A percentile compares a stretch with the other conserved stretches of the same genome.
These are phyloP conservation scores for Villa cingulata DNA, from an alignment of 2,888 invertebrate genomes.

Conservation along the genomic window DNA sequence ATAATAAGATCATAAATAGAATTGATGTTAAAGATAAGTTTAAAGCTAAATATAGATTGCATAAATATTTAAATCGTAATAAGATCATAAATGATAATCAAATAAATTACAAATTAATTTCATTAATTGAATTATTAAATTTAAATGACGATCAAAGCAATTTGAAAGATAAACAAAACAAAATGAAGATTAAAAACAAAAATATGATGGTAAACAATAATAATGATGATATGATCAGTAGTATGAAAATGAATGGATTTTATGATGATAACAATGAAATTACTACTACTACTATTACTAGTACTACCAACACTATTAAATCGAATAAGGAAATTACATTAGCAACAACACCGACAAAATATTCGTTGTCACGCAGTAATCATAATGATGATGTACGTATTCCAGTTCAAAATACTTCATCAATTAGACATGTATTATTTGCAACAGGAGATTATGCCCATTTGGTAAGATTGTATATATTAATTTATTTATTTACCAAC, in stretches of 20 bases:
- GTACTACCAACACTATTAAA: no score
- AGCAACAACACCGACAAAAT: background rate
- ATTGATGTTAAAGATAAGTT: slow-evolving; percentile 24
- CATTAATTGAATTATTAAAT: slow-evolving; percentile 23
- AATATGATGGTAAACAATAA: no score
- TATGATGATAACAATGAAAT: background rate
- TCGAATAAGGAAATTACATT: no score
- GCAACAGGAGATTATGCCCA: slow-evolving; percentile 30
- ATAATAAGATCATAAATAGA: slow-evolving; percentile 17
- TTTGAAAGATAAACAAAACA: slow-evolving; percentile 5
- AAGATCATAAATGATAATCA: slow-evolving; percentile 16
- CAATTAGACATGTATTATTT: slow-evolving; percentile 29
- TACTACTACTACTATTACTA: no score
- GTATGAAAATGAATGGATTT: background rate
- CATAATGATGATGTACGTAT: background rate
- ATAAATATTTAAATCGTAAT: slow-evolving; percentile 11
- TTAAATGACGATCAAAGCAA: slow-evolving; percentile 14
- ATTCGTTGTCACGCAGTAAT: no score
- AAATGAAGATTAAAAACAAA: no score
- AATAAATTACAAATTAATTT: slow-evolving; percentile 20
- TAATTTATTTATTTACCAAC: background rate
- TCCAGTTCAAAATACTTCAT: slow-evolving; percentile 20
- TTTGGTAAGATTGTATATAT: slow-evolving; percentile 17
- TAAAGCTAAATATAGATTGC: slow-evolving; percentile 28
- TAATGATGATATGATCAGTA: background rate